Percentiles rank a stretch among this genome's conserved stretches.
Conservation (phyloP, 2,888 invertebrate genomes). For the Dicycla oo region DNA sequence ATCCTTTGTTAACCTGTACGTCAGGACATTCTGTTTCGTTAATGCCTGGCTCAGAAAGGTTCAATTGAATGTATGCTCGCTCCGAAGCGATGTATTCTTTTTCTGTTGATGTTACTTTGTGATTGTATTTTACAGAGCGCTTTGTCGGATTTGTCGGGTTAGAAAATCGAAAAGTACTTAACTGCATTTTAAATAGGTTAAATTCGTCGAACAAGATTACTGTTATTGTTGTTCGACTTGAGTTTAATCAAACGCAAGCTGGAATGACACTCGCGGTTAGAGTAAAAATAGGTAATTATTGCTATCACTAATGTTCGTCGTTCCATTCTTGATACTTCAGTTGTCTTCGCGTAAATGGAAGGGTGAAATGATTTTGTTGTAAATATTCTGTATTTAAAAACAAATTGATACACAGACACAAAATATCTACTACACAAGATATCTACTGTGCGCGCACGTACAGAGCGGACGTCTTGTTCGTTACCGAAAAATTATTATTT, state of each 20-base stretch:
- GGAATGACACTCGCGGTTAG: not conserved
- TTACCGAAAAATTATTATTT: too few species aligned
- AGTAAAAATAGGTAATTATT: not conserved
- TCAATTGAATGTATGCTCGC: constrained; percentile 23
- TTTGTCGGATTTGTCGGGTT: constrained; percentile 7
- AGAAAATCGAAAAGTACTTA: not conserved
- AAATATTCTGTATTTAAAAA: too few species aligned
- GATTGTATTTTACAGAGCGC: not conserved
- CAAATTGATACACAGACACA: not conserved
- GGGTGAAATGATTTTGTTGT: not conserved
- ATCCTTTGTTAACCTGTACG: constrained; percentile 68
- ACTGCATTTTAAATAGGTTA: not conserved
- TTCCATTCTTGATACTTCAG: not conserved
- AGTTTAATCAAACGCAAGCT: not conserved
- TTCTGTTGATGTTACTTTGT: constrained; percentile 14
- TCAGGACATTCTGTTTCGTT: constrained; percentile 49
- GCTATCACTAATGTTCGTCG: not conserved
- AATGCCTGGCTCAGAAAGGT: constrained; percentile 23
- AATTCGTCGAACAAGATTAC: not conserved
- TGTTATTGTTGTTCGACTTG: not conserved
- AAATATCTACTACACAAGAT: too few species aligned
- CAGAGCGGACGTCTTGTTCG: too few species aligned
- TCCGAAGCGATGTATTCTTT: not conserved
- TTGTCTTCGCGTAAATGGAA: not conserved
- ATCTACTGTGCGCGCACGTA: too few species aligned